Percentiles rank a stretch among this genome's conserved stretches.
Evolutionary conservation across 1,140 invertebrate genomes (phyloP).

Genomic region (Cherax quadricarinatus): DNA sequence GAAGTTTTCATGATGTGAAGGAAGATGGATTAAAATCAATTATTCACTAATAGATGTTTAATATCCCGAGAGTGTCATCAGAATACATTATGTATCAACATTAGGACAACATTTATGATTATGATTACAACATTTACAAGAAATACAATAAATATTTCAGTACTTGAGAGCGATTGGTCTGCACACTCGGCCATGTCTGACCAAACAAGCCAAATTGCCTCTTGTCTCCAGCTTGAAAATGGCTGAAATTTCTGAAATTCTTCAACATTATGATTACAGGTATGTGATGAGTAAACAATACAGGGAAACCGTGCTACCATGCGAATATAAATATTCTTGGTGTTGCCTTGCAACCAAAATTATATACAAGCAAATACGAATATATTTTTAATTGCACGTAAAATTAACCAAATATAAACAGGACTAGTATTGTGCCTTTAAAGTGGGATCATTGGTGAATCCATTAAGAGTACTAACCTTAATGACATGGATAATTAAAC

Average conservation of each 20-base stretch:
- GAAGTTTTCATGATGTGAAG: not conserved
- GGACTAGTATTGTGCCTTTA: too few species aligned
- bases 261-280: not conserved
- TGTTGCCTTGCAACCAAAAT: too few species aligned
- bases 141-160: constrained; percentile 10
- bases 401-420: too few species aligned
- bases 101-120: constrained; percentile 11
- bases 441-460: too few species aligned
- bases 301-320: too few species aligned
- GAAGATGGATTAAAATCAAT: not conserved
- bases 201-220: not conserved
- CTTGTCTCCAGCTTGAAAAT: not conserved
- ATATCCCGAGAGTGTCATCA: not conserved
- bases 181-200: not conserved
- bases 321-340: too few species aligned
- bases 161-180: not conserved
- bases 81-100: constrained; percentile 5
- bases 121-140: constrained; percentile 14
- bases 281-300: not conserved
- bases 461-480: too few species aligned
- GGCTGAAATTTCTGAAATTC: not conserved
- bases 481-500: too few species aligned
- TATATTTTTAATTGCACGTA: too few species aligned
- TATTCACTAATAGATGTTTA: not conserved
- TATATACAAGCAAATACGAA: too few species aligned